Percentiles rank a stretch among this genome's conserved stretches.
Evolutionary conservation across 2,113 vertebrate species (phyloP).

Genomic region (Anhinga anhinga): DNA sequence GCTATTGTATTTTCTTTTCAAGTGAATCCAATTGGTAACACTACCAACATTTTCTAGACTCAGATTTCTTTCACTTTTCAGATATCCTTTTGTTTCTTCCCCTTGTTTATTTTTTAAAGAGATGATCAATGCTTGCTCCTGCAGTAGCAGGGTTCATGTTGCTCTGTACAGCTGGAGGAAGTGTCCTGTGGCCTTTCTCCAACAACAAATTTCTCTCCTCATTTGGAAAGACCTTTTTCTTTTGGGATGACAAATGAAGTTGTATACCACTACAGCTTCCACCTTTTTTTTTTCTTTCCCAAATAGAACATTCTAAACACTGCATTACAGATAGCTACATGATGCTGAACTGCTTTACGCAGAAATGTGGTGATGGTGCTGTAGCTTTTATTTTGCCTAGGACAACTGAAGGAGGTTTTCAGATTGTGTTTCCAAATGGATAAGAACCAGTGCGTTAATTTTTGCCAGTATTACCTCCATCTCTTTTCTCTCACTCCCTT

Average conservation of each 20-base stretch:
- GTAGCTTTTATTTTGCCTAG: neutral
- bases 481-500: neutral
- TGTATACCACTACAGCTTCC: neutral
- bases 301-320: neutral
- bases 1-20: neutral
- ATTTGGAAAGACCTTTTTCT: neutral
- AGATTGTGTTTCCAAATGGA: neutral
- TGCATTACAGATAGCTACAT: neutral
- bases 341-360: neutral
- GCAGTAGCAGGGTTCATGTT: neutral
- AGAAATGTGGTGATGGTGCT: neutral
- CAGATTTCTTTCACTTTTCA: neutral
- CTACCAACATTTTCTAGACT: neutral
- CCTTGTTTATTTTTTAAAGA: neutral
- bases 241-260: neutral
- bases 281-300: neutral
- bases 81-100: accelerated
- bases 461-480: neutral
- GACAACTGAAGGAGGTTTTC: neutral
- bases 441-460: neutral
- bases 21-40: neutral
- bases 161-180: neutral
- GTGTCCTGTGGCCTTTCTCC: neutral
- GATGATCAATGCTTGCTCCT: neutral
- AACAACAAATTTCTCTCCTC: neutral